phyloP scores from a whole-genome alignment of 2,888 invertebrate genomes.

The Flexamia atlantica region DNA sequence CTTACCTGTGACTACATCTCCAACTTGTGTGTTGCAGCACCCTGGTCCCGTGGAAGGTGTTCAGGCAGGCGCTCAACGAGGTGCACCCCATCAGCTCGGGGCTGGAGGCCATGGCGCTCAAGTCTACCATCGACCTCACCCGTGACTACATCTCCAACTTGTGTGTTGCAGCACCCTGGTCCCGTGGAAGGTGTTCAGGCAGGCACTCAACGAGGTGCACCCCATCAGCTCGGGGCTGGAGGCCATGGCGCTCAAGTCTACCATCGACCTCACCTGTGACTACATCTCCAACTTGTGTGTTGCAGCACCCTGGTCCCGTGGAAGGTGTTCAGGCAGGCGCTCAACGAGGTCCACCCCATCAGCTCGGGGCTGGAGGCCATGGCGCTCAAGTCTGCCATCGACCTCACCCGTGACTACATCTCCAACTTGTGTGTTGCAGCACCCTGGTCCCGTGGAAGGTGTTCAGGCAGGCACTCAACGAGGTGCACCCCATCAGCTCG shows the following conservation, averaged over 20 bases:
- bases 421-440: conserved; percentile 77
- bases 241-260: conserved; percentile 99
- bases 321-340: conserved; percentile 96
- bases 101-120: conserved; percentile 98
- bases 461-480: conserved; percentile 95
- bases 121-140: no score
- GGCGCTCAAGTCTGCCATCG: conserved; percentile 99
- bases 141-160: conserved; percentile 96
- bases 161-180: conserved; percentile 90
- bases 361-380: conserved; percentile 97
- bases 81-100: conserved; percentile 97
- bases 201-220: conserved; percentile 96
- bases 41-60: conserved; percentile 98
- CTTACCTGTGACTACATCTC: conserved; percentile 99
- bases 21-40: conserved; percentile 87
- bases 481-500: conserved; percentile 96
- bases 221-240: conserved; percentile 97
- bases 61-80: conserved; percentile 95
- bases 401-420: conserved; percentile 78
- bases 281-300: conserved; percentile 91
- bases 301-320: conserved; percentile 97
- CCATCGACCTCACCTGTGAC: conserved; percentile 99
- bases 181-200: conserved; percentile 97
- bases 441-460: conserved; percentile 99
- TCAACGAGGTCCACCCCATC: conserved; percentile 97